A percentile compares a stretch with the other conserved stretches of the same genome.
Evolutionary conservation across 2,113 vertebrate species (phyloP).

Genomic region (Dromaius novaehollandiae): DNA sequence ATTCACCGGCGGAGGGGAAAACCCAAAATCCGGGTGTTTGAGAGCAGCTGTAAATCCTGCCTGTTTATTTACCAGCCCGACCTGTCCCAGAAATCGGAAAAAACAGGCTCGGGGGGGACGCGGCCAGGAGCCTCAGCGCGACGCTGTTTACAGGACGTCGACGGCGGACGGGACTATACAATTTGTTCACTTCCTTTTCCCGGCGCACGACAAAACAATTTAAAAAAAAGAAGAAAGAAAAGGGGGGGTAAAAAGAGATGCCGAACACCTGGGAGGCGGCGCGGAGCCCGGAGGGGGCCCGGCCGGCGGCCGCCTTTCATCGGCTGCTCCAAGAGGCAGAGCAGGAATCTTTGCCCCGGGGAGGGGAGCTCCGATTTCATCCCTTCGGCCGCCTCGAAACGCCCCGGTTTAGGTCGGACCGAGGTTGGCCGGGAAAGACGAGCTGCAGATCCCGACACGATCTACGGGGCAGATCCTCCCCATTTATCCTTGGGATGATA

Average conservation of each 20-base stretch:
- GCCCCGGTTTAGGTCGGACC: neutral
- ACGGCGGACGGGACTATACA: slow-evolving; percentile 45
- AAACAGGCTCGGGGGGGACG: slow-evolving; percentile 38
- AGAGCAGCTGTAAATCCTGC: neutral
- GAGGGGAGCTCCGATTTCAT: neutral
- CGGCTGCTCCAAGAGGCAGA: neutral
- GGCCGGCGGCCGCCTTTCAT: neutral
- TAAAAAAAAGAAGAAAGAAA: neutral
- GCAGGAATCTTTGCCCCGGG: neutral
- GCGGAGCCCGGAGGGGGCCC: too few relatives aligned
- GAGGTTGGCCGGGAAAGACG: neutral
- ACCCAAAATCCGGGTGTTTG: neutral
- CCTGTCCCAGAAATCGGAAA: slow-evolving; percentile 37
- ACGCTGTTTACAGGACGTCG: slow-evolving; percentile 63
- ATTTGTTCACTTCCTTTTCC: slow-evolving; percentile 65
- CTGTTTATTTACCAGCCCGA: slow-evolving; percentile 47
- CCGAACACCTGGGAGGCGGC: slow-evolving; percentile 15
- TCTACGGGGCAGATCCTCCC: neutral
- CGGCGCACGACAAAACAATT: slow-evolving; percentile 27
- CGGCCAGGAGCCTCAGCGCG: neutral
- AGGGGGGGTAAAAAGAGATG: neutral
- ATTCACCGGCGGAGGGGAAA: neutral
- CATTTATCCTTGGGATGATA: neutral
- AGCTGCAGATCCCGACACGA: neutral
- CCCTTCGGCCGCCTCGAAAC: neutral